phyloP scores from a whole-genome alignment of 2,797 vertebrate genomes.

The Anableps anableps region DNA sequence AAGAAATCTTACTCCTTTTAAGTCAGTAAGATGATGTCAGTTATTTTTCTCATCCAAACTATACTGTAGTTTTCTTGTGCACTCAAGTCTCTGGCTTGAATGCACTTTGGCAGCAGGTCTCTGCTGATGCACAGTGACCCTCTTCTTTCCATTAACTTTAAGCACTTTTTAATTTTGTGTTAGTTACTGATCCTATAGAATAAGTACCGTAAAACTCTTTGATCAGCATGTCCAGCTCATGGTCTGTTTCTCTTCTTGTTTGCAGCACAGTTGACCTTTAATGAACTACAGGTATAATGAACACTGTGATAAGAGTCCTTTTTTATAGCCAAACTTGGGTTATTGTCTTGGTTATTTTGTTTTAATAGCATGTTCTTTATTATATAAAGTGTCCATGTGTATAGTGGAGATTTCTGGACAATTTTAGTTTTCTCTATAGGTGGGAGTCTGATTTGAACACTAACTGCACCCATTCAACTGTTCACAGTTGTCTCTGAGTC shows the following conservation, averaged over 20 bases:
- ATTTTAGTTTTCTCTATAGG: background rate
- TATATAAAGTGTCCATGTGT: background rate
- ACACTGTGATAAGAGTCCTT: background rate
- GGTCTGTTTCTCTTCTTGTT: background rate
- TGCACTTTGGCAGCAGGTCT: background rate
- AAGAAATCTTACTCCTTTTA: background rate
- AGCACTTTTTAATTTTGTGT: background rate
- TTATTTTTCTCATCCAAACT: background rate
- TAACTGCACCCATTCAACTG: background rate
- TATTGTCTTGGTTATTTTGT: background rate
- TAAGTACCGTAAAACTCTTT: background rate
- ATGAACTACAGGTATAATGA: background rate
- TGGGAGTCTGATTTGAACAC: background rate
- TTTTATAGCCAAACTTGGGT: background rate
- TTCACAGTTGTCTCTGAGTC: background rate
- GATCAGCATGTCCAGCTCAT: background rate
- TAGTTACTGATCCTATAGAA: background rate
- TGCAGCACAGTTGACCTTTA: background rate
- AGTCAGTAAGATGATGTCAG: background rate
- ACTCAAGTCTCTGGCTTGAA: background rate
- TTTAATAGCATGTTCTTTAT: background rate
- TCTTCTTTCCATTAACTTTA: background rate
- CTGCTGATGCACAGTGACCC: background rate
- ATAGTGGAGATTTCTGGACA: background rate
- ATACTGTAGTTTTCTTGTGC: background rate